Percentiles rank a stretch among this genome's conserved stretches.
Evolutionary conservation across 2,113 vertebrate genomes (phyloP).

Genomic region (Oxyura jamaicensis): DNA sequence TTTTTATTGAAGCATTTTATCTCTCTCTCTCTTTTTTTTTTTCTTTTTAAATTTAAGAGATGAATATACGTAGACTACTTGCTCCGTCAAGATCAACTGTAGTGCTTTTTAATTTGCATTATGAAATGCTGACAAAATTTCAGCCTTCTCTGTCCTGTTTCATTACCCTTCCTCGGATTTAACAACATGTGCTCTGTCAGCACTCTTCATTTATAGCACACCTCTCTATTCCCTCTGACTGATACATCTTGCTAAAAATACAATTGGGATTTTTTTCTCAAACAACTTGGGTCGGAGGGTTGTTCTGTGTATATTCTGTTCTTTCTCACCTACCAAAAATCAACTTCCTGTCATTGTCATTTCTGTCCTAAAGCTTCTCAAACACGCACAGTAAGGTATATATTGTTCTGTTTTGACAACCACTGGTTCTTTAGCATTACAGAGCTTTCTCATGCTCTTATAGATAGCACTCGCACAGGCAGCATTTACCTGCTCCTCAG

Average conservation of each 20-base stretch:
- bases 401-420: neutral
- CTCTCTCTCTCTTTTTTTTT: neutral
- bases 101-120: slow-evolving; percentile 27
- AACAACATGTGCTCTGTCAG: slow-evolving; percentile 36
- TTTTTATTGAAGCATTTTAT: neutral
- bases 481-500: neutral
- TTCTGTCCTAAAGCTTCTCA: slow-evolving; percentile 4
- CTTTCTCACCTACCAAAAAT: slow-evolving; percentile 1
- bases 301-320: neutral
- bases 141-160: neutral
- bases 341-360: slow-evolving; percentile 20
- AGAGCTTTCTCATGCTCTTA: neutral
- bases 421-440: neutral
- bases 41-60: neutral
- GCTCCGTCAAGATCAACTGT: neutral
- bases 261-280: slow-evolving; percentile 17
- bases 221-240: neutral
- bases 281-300: neutral
- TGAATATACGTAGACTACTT: neutral
- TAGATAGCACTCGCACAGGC: neutral
- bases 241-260: slow-evolving; percentile 36
- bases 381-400: neutral
- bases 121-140: slow-evolving; percentile 44
- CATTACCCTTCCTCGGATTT: slow-evolving; percentile 33
- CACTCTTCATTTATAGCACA: slow-evolving; percentile 37